These are phyloP conservation scores for Tenualosa ilisha DNA, from an alignment of 2,797 vertebrate species.

Conservation along the genomic window DNA sequence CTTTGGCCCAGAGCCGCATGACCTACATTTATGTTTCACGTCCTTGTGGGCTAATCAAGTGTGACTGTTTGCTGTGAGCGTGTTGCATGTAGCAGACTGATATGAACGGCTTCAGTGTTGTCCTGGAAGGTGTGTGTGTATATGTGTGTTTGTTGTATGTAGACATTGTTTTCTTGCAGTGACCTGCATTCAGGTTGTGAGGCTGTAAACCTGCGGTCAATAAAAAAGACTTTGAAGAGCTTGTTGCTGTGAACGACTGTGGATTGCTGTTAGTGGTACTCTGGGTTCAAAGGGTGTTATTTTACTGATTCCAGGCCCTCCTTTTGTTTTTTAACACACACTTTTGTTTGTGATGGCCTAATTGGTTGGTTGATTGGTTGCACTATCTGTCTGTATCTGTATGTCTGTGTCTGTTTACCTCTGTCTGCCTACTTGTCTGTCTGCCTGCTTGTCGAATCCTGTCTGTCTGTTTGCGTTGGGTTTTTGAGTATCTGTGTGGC, in stretches of 20 bases:
- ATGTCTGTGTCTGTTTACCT: not conserved
- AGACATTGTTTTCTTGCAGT: not conserved
- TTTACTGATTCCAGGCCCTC: not conserved
- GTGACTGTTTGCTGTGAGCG: slow-evolving; percentile 6
- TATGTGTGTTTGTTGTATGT: not conserved
- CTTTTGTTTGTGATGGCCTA: not conserved
- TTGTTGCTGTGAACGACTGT: not conserved
- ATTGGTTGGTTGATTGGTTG: too few species aligned
- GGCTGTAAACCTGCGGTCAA: not conserved
- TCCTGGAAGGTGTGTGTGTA: not conserved
- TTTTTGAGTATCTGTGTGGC: not conserved
- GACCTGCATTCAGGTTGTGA: not conserved
- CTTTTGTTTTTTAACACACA: not conserved
- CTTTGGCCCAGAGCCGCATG: not conserved
- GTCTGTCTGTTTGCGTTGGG: not conserved
- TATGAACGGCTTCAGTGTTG: not conserved
- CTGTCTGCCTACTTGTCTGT: slow-evolving; percentile 6
- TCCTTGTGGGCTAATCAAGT: not conserved
- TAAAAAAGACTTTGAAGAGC: not conserved
- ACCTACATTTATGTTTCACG: slow-evolving; percentile 7
- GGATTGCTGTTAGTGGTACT: not conserved
- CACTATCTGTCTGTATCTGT: not conserved
- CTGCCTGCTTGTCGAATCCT: not conserved
- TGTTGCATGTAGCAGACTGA: not conserved
- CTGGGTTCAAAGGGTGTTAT: not conserved